phyloP scores from a whole-genome alignment of 1,140 invertebrate species.

The Tetranychus cinnabarinus region DNA sequence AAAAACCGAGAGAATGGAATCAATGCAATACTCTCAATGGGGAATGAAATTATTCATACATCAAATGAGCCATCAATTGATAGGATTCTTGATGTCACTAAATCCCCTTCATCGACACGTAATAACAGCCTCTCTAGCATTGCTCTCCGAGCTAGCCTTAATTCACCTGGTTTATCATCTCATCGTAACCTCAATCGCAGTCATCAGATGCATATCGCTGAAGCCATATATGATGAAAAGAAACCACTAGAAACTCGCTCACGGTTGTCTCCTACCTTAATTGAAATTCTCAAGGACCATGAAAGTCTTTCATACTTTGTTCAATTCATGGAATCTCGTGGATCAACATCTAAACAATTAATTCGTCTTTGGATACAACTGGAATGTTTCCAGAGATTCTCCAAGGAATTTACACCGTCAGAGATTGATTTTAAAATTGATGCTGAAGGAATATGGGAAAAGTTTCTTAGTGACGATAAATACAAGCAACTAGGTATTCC shows the following conservation, averaged over 20 bases:
- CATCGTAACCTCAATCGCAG: conserved; percentile 5
- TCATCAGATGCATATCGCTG: conserved; percentile 9
- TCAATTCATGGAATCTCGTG: conserved; percentile 38
- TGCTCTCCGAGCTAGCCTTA: not conserved
- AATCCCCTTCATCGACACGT: not conserved
- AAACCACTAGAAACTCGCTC: conserved; percentile 8
- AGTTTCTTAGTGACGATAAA: not conserved
- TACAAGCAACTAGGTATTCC: conserved; percentile 19
- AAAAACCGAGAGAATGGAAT: not conserved
- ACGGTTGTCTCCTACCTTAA: conserved; percentile 32
- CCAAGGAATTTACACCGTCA: not conserved
- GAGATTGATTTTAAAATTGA: not conserved
- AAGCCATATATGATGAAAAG: conserved; percentile 11
- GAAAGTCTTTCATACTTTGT: conserved; percentile 43
- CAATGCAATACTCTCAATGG: not conserved
- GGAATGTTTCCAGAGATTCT: conserved; percentile 30
- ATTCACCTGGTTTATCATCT: not conserved
- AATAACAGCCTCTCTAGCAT: not conserved
- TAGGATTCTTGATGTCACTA: not conserved
- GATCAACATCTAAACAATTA: conserved; percentile 23
- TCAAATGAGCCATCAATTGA: not conserved
- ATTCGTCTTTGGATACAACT: conserved; percentile 48
- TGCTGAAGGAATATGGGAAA: conserved; percentile 1
- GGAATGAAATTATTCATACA: not conserved
- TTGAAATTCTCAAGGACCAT: conserved; percentile 38